Evolutionary conservation across 2,797 vertebrate species (phyloP).

Genomic region (Cossypha caffra): DNA sequence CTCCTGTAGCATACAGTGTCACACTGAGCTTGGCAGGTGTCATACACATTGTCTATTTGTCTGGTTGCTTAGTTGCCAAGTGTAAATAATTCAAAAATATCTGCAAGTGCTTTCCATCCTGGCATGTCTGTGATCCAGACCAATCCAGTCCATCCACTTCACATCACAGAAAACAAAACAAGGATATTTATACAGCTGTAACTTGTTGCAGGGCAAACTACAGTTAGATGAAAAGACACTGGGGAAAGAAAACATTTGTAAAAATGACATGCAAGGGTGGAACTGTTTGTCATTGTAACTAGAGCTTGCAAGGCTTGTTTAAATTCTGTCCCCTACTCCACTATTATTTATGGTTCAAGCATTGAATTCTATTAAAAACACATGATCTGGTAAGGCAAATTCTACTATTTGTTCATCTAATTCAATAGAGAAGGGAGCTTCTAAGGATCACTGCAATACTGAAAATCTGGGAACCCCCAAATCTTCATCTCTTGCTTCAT

Average conservation of each 20-base stretch:
- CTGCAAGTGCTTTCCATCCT: constrained; percentile 41
- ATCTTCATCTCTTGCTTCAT: background rate
- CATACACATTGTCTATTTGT: constrained; percentile 7
- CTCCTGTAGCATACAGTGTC: background rate
- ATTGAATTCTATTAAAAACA: constrained; percentile 54
- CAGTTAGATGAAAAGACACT: constrained; percentile 70
- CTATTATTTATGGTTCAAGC: constrained; percentile 56
- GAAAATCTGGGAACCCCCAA: background rate
- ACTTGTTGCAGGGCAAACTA: constrained; percentile 66
- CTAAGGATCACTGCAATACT: background rate
- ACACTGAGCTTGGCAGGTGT: constrained; percentile 30
- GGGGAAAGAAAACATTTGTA: constrained; percentile 61
- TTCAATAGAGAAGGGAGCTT: background rate
- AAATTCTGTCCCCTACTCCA: constrained; percentile 42
- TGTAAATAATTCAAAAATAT: constrained; percentile 32
- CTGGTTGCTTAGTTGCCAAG: constrained; percentile 54
- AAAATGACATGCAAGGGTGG: constrained; percentile 68
- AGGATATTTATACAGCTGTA: constrained; percentile 76
- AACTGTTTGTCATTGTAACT: constrained; percentile 60
- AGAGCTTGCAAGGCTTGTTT: constrained; percentile 59
- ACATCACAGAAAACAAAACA: constrained; percentile 70
- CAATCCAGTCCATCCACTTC: constrained; percentile 66
- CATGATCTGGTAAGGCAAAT: background rate
- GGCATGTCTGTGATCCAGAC: constrained; percentile 29
- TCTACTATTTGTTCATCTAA: constrained; percentile 32